Base-by-base conservation (phyloP, 2,797 vertebrate genomes). In the Lacerta bilineata region DNA sequence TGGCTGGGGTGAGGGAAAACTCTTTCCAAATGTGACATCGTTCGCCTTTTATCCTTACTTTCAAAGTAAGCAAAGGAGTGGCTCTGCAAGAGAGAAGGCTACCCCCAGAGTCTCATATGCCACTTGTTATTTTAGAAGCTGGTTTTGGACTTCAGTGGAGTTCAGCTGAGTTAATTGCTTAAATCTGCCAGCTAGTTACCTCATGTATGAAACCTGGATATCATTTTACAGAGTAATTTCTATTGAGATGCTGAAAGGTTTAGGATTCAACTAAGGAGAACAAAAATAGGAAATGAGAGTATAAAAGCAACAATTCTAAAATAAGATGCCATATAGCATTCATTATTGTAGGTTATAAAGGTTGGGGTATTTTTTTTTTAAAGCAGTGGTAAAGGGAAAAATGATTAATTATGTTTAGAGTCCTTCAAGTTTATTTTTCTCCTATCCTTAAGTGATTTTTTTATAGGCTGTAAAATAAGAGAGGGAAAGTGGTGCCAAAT, bases 81-180 rank as follows among this genome's bases (percentile, higher is more conserved):
- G 59, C 72, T 4, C 74, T 88, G 80, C 75, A 64, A 82, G 87
- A 87, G 72, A 69, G 86, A 90, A 88, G 23, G 3, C 79, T 89
- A 83, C 80, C 85, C 89, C 87, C 83, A 13, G 27, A 88, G 10
- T 46, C 20, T 91, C 64, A 88, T 87, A 72, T 27, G 41, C 43
- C 55, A 81, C 64, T 92, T 11, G 50, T 82, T 83, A 89, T 88
- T 92, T 89, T 88, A 87, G 61, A 55, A 43, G 15, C 1, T 92
- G 0, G 23, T 87, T 94, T 89, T 74, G 88, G 69, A 3, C 33
- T 83, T 68, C 83, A 83, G 59, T 90, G 78, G 69, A 72, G 86
- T 92, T 91, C 89, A 72, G 66, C 5, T 78, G 61, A 93, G 83
- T 83, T 83, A 90, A 46, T 61, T 88, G 20, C 33, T 90, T 78